Base-by-base conservation (phyloP, 1,140 invertebrate species). In the Asbolus verrucosus region DNA sequence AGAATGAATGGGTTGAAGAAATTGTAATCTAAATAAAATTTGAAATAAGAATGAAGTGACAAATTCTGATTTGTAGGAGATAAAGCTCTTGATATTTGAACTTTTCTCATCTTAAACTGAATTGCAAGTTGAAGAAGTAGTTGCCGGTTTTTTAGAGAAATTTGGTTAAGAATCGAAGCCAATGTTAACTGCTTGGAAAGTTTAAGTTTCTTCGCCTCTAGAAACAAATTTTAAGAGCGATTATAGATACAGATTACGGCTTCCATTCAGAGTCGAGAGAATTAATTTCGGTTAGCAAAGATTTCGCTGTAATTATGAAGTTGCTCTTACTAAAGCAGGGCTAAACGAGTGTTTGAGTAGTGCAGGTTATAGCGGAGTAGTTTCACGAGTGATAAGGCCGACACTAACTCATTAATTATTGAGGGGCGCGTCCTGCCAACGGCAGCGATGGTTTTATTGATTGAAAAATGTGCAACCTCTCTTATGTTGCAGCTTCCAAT, bases 401-500 rank as follows among this genome's bases (percentile, higher is more conserved):
- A 27, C 46, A 54, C 46, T 62, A 27, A 8, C 59, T 38, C 30
- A 63, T 63, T 63, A 63, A 39, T 63, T 63, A 63, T 63, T 38
- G 39, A 63, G 39, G 39, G 59, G 31, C 33, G 61, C 61, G 39
- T 63, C 61, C 31, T 63, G 61, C 39, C 61, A 63, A 63, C 61
- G 11, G 13, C 61, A 63, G 31, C 33, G 16, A 63, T 63, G 39
- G 33, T 41, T 39, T 38, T 63, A 63, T 63, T 63, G 61, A 63
- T 63, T 63, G 61, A 39, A 63, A 63, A 63, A 39, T 39, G 11
- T 63, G 33, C 33, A 39, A 63, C 33, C 19, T 21, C 18, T 39
- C 61, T 19, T 63, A 27, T 54, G 46, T 54, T 54, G 46, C 46
- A 54, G 21, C 46, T 21, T 54, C 46, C 46, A 54, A 54, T 54